Base-by-base conservation (phyloP, 2,888 invertebrate species). In the Cremastobaeus sp. region DNA sequence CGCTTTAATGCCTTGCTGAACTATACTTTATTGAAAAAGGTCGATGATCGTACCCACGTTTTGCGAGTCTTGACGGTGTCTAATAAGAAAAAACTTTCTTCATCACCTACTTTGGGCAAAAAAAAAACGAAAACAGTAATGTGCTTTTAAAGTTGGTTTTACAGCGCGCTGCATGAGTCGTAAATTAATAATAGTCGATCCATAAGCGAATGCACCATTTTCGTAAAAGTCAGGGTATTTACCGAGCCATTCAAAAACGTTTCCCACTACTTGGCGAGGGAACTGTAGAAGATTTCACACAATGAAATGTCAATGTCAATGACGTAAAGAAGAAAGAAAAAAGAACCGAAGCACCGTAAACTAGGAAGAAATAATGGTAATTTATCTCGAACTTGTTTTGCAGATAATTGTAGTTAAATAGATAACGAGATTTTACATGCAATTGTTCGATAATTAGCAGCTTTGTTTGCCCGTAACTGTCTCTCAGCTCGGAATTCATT, bases 1-100 rank as follows among this genome's bases (percentile, higher is more conserved):
- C 34, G 74, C 74, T 34, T 34, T 30, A 54, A 1, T 59, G 57
- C 25, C 20, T 64, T 69, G 47, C 34, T 54, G 52, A 68, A 68
- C 57, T 59, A 69, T 64, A 74, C 54, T 74, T 69, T 74, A 69
- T 74, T 21, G 57, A 74, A 69, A 57, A 59, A 74, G 68, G 55
- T 70, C 62, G 55, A 48, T 34, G 68, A 59, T 69, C 65, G 52
- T n/a, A n/a, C 68, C 34, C 11, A 12, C 5, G 9, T 37, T 45
- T 34, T 52, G 55, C 55, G 55, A 55, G 18, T 55, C 47, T 30
- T 41, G 2, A 4, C 30, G 21, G 25, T 52, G 32, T 35, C 48
- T 72, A 66, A 72, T 57, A 59, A 65, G 45, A 32, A 18, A 35
- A 5, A 25, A 47, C 69, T 60, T 69, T 69, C 69, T 69, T 14